Conservation (phyloP, 2,888 invertebrate genomes). For the Oligia latruncula region DNA sequence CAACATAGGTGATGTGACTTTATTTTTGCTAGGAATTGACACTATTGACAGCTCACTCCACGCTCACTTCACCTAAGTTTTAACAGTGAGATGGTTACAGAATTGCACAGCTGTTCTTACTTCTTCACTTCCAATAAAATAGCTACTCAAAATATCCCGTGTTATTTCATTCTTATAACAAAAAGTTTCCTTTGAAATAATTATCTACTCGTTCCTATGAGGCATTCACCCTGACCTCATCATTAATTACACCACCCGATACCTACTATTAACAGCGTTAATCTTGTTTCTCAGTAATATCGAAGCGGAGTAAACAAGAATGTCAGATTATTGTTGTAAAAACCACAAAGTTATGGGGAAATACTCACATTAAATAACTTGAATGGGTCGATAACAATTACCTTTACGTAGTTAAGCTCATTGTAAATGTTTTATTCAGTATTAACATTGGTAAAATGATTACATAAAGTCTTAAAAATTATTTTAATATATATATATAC, state of each 20-base stretch:
- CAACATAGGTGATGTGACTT: too few species aligned
- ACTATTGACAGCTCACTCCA: too few species aligned
- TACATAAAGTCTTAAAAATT: too few species aligned
- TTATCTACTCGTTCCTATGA: slow-evolving; percentile 5
- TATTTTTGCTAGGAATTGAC: too few species aligned
- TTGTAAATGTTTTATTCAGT: too few species aligned
- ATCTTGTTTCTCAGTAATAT: slow-evolving; percentile 62
- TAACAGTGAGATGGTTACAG: too few species aligned
- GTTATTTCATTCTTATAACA: not conserved
- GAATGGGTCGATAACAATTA: slow-evolving; percentile 2
- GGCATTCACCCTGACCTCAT: slow-evolving; percentile 49
- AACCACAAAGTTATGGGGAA: slow-evolving; percentile 47
- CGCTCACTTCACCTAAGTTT: too few species aligned
- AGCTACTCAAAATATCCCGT: not conserved
- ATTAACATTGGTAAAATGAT: too few species aligned
- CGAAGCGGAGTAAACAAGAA: slow-evolving; percentile 51
- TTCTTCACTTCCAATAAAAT: not conserved
- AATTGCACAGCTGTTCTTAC: not conserved
- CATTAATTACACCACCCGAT: slow-evolving; percentile 38
- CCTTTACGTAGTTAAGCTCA: not conserved
- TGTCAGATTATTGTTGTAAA: slow-evolving; percentile 29
- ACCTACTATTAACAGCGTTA: slow-evolving; percentile 18
- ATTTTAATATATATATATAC: too few species aligned
- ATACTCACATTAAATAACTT: slow-evolving; percentile 21
- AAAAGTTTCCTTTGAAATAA: not conserved